Evolutionary conservation across 1,140 invertebrate genomes (phyloP).

Genomic region (Brachionus paranguensis): DNA sequence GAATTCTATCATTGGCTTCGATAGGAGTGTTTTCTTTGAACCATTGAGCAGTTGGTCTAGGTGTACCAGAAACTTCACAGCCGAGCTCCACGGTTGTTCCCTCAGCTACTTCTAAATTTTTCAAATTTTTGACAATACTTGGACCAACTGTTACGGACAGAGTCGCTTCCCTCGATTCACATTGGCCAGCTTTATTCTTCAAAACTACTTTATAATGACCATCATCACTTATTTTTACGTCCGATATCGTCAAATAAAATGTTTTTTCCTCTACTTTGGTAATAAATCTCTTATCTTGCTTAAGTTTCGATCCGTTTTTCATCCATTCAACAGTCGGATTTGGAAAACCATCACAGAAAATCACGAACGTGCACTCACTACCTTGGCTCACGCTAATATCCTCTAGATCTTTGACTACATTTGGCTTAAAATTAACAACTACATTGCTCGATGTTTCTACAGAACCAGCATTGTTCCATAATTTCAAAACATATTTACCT

Average conservation of each 20-base stretch:
- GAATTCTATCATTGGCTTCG: slow-evolving; percentile 44
- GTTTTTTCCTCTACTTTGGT: neutral
- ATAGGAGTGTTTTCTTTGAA: slow-evolving; percentile 65
- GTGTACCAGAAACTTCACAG: slow-evolving; percentile 72
- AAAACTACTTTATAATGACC: slow-evolving; percentile 27
- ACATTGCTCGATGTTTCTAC: slow-evolving; percentile 17
- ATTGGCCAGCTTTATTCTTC: slow-evolving; percentile 37
- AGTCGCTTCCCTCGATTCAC: neutral
- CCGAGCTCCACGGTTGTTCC: slow-evolving; percentile 39
- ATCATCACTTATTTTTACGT: neutral
- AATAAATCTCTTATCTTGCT: slow-evolving; percentile 10
- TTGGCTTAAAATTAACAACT: slow-evolving; percentile 1
- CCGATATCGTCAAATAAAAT: slow-evolving; percentile 12
- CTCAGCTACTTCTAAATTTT: slow-evolving; percentile 27
- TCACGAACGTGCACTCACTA: slow-evolving; percentile 41
- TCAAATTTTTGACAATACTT: slow-evolving; percentile 23
- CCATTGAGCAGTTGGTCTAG: slow-evolving; percentile 83
- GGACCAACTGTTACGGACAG: slow-evolving; percentile 6
- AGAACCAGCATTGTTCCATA: slow-evolving; percentile 28
- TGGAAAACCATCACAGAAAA: slow-evolving; percentile 22
- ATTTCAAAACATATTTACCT: slow-evolving; percentile 28
- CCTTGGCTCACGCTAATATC: neutral
- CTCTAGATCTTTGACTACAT: slow-evolving; percentile 1
- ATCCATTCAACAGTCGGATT: slow-evolving; percentile 39
- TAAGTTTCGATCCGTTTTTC: slow-evolving; percentile 19